A percentile compares a stretch with the other conserved stretches of the same genome.
phyloP scores from a whole-genome alignment of 2,888 invertebrate species.

The Liopterus haemorrhoidalis region DNA sequence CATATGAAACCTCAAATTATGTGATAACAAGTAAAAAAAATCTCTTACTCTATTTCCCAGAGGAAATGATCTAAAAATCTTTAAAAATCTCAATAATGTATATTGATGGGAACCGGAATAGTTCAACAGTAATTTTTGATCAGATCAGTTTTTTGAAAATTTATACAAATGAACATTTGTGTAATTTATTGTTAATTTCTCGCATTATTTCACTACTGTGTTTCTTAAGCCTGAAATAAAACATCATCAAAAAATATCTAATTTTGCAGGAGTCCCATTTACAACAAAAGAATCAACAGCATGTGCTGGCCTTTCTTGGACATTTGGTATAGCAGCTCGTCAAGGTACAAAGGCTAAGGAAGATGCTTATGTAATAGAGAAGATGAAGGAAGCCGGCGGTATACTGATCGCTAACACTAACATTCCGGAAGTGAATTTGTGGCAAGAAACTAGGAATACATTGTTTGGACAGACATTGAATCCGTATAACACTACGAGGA shows the following conservation, averaged over 20 bases:
- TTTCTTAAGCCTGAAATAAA: no score
- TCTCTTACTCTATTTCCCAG: no score
- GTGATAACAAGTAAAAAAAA: not conserved
- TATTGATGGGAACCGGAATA: no score
- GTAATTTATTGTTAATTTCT: no score
- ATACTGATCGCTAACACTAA: constrained; percentile 87
- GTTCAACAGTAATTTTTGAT: no score
- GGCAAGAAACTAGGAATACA: constrained; percentile 84
- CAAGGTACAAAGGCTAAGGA: constrained; percentile 55
- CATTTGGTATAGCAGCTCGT: constrained; percentile 62
- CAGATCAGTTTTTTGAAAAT: no score
- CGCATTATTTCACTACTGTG: no score
- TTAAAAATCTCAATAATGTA: no score
- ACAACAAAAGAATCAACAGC: constrained; percentile 86
- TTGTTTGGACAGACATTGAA: constrained; percentile 85
- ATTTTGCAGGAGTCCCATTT: constrained; percentile 72
- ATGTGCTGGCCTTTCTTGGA: constrained; percentile 65
- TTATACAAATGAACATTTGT: no score
- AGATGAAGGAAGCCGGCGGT: constrained; percentile 73
- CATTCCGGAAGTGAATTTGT: constrained; percentile 88
- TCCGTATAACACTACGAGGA: constrained; percentile 81
- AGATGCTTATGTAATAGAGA: constrained; percentile 73
- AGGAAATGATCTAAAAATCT: no score
- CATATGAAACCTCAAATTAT: constrained; percentile 6
- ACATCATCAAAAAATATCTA: no score